phyloP scores from a whole-genome alignment of 2,888 invertebrate species.

The Parthenolecanium corni region DNA sequence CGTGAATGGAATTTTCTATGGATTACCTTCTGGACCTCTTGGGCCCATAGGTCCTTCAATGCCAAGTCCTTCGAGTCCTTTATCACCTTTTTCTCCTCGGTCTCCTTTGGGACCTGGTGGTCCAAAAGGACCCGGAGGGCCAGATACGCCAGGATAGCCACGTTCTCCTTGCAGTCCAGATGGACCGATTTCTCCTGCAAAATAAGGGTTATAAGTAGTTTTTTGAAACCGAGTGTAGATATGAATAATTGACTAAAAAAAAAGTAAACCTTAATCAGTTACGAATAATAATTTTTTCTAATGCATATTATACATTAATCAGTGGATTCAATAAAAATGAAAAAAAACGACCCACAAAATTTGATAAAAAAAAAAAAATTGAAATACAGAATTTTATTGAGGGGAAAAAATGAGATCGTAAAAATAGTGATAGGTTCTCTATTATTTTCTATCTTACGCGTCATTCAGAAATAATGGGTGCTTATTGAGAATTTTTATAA shows the following conservation, averaged over 20 bases:
- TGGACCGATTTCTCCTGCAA: conserved; percentile 40
- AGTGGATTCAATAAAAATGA: no score
- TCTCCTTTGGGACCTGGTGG: conserved; percentile 43
- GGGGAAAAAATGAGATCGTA: no score
- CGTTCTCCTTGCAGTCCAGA: conserved; percentile 55
- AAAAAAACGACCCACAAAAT: no score
- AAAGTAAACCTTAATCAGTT: background rate
- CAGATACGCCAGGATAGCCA: conserved; percentile 54
- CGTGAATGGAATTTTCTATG: background rate
- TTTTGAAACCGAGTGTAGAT: no score
- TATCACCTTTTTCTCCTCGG: conserved; percentile 61
- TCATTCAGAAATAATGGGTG: no score
- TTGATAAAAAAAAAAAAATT: no score
- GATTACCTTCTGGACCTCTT: conserved; percentile 54
- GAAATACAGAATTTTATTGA: no score
- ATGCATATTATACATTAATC: no score
- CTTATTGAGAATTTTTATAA: no score
- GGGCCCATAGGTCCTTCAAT: conserved; percentile 61
- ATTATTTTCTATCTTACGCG: no score
- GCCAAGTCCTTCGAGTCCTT: conserved; percentile 59
- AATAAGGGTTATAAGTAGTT: background rate
- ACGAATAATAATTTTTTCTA: no score
- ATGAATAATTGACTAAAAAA: conserved; percentile 34
- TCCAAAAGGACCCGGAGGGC: conserved; percentile 47
- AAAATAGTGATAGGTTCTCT: no score